Evolutionary conservation across 2,797 vertebrate species (phyloP).

Genomic region (Rhinogobio ventralis): DNA sequence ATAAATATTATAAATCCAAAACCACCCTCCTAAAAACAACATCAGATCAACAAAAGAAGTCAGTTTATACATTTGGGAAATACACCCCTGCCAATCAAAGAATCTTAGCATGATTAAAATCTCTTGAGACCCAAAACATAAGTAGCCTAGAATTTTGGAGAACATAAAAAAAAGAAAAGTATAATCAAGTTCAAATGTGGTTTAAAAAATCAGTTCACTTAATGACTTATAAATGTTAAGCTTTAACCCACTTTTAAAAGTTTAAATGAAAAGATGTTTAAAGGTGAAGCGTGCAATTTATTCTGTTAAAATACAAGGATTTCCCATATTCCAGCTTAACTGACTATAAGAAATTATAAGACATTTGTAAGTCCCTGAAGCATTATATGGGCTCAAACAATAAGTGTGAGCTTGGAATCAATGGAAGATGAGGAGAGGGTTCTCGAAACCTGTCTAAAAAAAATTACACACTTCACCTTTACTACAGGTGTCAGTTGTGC

Average conservation of each 20-base stretch:
- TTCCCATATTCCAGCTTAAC: background rate
- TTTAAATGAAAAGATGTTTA: background rate
- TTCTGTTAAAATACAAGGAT: background rate
- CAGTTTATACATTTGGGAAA: background rate
- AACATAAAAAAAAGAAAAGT: background rate
- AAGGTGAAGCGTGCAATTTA: background rate
- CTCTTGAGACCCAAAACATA: background rate
- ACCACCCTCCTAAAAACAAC: background rate
- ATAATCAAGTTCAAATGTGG: background rate
- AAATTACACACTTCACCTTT: background rate
- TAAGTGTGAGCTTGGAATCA: background rate
- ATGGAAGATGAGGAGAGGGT: background rate
- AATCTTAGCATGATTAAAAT: background rate
- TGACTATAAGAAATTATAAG: background rate
- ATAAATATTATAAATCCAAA: constrained; percentile 3
- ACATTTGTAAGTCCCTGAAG: background rate
- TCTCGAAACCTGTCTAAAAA: background rate
- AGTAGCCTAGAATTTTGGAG: background rate
- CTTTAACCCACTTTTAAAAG: background rate
- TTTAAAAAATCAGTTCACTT: background rate
- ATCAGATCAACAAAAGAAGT: background rate
- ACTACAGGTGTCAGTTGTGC: background rate
- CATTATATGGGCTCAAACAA: background rate
- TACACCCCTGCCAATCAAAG: background rate
- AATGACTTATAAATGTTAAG: background rate